Evolutionary conservation across 1,140 invertebrate genomes (phyloP), one percentile per base, ranked within the genome.

Genomic region (Capitella teleta): DNA sequence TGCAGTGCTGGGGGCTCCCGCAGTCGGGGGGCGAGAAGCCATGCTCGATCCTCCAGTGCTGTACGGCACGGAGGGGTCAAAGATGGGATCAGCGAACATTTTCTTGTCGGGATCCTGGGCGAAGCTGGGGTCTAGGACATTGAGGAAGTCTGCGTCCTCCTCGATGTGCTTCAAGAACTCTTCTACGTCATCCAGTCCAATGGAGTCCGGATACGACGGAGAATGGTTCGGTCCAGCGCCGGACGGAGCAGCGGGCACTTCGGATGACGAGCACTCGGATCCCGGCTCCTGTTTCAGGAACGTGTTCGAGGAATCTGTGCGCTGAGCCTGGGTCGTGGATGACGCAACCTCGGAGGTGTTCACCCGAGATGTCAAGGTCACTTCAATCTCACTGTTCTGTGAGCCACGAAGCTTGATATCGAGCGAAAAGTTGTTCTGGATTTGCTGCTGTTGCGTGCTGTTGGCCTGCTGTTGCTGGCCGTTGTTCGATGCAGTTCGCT

Each of bases 271-370:
- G 38, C 38, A 16, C 23, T 40, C n/a, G n/a, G n/a, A n/a, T n/a
- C n/a, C n/a, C n/a, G n/a, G n/a, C n/a, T n/a, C n/a, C n/a, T n/a
- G n/a, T n/a, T n/a, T n/a, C n/a, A n/a, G n/a, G n/a, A n/a, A n/a
- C n/a, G n/a, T n/a, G n/a, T n/a, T n/a, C n/a, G n/a, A n/a, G n/a
- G 49, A 16, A 49, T 52, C 28, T 43, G 30, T 28, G 45, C 32
- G 34, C 37, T 16, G 49, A 18, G n/a, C n/a, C n/a, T n/a, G n/a
- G n/a, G n/a, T n/a, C n/a, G n/a, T n/a, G n/a, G n/a, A n/a, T n/a
- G n/a, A n/a, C n/a, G n/a, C n/a, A n/a, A n/a, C n/a, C n/a, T n/a
- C n/a, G n/a, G n/a, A n/a, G n/a, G n/a, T n/a, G n/a, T n/a, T n/a
- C n/a, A n/a, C n/a, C n/a, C n/a, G n/a, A n/a, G n/a, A n/a, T n/a